phyloP scores from a whole-genome alignment of 2,113 vertebrate species.

The Neodontobutis hainanensis region DNA sequence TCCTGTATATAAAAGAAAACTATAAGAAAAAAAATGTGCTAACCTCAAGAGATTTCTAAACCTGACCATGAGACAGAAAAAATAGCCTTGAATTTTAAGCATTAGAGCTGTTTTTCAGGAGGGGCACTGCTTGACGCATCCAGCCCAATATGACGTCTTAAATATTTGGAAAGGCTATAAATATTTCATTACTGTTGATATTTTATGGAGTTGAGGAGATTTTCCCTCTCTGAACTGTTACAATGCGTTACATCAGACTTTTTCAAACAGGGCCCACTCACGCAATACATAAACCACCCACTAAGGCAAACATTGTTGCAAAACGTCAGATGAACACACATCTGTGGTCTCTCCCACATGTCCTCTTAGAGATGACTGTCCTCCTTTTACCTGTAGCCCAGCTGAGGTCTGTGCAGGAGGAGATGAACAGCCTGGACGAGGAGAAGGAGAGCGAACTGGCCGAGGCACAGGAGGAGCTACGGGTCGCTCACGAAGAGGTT shows the following conservation, averaged over 20 bases:
- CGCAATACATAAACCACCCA: constrained; percentile 25
- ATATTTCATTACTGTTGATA: constrained; percentile 3
- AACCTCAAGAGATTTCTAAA: background rate
- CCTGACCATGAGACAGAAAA: background rate
- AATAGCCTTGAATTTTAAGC: background rate
- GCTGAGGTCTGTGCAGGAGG: constrained; percentile 83
- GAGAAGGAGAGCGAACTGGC: constrained; percentile 84
- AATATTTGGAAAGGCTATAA: constrained; percentile 5
- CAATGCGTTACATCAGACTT: constrained; percentile 64
- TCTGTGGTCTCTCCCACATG: background rate
- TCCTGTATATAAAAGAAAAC: background rate
- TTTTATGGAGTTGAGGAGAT: background rate
- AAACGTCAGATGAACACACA: background rate
- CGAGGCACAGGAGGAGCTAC: constrained; percentile 82
- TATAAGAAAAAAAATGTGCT: background rate
- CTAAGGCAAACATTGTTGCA: constrained; percentile 3
- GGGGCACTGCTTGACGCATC: background rate
- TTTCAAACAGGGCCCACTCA: constrained; percentile 32
- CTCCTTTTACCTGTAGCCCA: constrained; percentile 75
- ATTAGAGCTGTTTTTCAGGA: background rate
- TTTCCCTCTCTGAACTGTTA: constrained; percentile 43
- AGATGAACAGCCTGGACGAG: constrained; percentile 86
- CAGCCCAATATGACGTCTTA: background rate
- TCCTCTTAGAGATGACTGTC: background rate
- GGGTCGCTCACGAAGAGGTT: constrained; percentile 81